These are phyloP conservation scores for Gorsachius magnificus DNA, from an alignment of 2,797 vertebrate species.

Conservation along the genomic window DNA sequence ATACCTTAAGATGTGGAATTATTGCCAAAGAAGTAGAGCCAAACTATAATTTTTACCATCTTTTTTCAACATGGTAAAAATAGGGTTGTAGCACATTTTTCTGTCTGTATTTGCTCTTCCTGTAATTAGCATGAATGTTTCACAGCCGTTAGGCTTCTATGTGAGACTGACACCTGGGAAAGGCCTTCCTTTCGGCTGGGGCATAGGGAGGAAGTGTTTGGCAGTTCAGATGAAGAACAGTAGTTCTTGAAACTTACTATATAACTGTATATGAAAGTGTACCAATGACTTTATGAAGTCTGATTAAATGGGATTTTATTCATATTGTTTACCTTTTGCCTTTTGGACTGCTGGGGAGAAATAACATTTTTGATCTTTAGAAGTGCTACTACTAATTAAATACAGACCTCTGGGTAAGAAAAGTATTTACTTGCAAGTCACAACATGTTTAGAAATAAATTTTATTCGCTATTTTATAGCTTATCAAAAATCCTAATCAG, in stretches of 20 bases:
- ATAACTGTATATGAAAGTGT: neutral
- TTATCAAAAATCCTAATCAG: neutral
- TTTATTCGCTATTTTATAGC: neutral
- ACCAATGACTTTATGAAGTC: neutral
- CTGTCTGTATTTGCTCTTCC: neutral
- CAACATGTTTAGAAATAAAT: neutral
- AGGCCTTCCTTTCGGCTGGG: neutral
- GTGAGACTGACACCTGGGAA: neutral
- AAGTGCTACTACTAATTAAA: neutral
- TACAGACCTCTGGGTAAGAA: neutral
- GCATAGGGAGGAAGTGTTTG: neutral
- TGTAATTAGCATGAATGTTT: neutral
- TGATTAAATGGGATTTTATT: neutral
- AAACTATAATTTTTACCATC: neutral
- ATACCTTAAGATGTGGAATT: neutral
- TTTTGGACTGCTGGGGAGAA: neutral
- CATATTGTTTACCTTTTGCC: neutral
- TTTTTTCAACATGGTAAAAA: neutral
- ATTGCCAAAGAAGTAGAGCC: neutral
- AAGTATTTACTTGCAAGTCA: neutral
- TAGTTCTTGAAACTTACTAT: neutral
- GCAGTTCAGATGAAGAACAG: neutral
- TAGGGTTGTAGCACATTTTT: neutral
- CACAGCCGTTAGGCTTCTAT: neutral
- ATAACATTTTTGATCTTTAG: neutral